A percentile compares a stretch with the other conserved stretches of the same genome.
phyloP scores from a whole-genome alignment of 2,888 invertebrate species.

The Gonocerus acuteangulatus region DNA sequence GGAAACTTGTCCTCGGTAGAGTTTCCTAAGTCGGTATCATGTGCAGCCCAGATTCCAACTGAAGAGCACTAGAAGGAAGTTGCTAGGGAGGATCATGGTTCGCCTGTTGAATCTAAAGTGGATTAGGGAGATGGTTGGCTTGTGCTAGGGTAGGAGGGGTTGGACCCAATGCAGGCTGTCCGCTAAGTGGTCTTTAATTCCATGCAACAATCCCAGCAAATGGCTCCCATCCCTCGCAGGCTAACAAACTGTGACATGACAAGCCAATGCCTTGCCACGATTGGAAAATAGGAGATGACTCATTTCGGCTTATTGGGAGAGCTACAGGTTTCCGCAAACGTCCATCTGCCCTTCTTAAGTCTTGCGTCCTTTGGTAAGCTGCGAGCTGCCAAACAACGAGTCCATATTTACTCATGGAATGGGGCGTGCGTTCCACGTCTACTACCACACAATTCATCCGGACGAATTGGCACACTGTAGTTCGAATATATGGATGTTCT shows the following conservation, averaged over 20 bases:
- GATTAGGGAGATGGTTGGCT: conserved; percentile 13
- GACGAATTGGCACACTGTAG: too few relatives aligned
- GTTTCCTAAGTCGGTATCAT: too few relatives aligned
- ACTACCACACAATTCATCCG: too few relatives aligned
- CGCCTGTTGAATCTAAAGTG: conserved; percentile 25
- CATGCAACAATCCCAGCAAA: conserved; percentile 1
- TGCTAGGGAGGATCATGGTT: not conserved
- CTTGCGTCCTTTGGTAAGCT: too few relatives aligned
- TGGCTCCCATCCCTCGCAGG: not conserved
- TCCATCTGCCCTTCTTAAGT: not conserved
- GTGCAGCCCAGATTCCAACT: too few relatives aligned
- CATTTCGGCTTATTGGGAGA: not conserved
- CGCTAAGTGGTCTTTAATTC: conserved; percentile 18
- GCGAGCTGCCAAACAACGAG: too few relatives aligned
- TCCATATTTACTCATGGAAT: too few relatives aligned
- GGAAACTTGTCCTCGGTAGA: too few relatives aligned
- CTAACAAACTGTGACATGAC: not conserved
- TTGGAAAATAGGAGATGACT: not conserved
- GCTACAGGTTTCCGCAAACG: not conserved
- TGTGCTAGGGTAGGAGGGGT: not conserved
- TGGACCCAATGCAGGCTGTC: not conserved
- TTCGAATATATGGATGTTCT: too few relatives aligned
- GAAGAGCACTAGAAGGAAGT: not conserved
- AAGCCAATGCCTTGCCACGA: not conserved
- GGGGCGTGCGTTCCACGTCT: too few relatives aligned